These are phyloP conservation scores for Scytalopus superciliaris DNA, from an alignment of 2,113 vertebrate genomes.

Conservation along the genomic window DNA sequence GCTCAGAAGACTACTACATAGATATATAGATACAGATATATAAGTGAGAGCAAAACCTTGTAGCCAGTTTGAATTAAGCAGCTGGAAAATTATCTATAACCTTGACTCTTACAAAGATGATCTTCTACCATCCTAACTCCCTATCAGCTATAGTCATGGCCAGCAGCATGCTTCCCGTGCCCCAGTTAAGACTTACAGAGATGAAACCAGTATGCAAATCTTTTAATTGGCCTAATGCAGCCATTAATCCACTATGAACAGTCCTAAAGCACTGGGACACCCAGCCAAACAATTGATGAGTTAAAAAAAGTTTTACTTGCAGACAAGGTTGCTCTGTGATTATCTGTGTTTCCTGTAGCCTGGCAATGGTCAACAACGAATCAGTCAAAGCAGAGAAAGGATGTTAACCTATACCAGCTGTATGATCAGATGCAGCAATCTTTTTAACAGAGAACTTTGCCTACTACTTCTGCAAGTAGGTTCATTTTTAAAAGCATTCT, in stretches of 20 bases:
- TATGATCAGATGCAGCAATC: not conserved
- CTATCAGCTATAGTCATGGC: not conserved
- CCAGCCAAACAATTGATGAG: not conserved
- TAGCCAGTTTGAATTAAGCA: not conserved
- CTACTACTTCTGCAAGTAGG: not conserved
- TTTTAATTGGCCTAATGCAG: conserved; percentile 34
- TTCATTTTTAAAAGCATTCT: not conserved
- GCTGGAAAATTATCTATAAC: not conserved
- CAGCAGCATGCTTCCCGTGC: not conserved
- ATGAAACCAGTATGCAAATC: conserved; percentile 14
- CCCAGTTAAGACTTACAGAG: not conserved
- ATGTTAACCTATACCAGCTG: not conserved
- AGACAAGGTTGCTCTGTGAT: not conserved
- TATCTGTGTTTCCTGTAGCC: not conserved
- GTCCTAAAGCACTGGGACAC: not conserved
- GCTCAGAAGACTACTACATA: not conserved
- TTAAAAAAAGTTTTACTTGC: not conserved
- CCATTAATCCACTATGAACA: conserved; percentile 10
- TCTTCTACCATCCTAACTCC: not conserved
- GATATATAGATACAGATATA: not conserved
- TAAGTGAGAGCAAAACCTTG: not conserved
- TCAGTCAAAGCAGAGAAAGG: not conserved
- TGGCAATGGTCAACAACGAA: not conserved
- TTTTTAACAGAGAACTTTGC: not conserved
- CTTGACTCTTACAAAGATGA: not conserved